Evolutionary conservation across 2,888 invertebrate species (phyloP), one percentile per base, ranked within the genome.

Genomic region (Flexamia atlantica): DNA sequence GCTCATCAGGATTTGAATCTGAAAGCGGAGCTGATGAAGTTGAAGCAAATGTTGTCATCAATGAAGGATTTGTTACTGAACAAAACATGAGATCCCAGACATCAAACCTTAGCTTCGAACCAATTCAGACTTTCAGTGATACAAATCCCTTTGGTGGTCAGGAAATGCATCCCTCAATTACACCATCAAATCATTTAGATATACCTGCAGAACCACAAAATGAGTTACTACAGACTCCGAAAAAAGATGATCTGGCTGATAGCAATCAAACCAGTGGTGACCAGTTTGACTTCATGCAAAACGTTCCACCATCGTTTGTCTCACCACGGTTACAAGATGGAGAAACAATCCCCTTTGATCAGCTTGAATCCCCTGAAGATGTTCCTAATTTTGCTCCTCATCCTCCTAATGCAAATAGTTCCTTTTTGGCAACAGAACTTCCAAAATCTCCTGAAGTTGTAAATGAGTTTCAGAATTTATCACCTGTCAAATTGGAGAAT

Each of bases 1-100:
- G 84, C 25, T 85, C 84, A 23, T 84, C 84, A 17, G 84, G 83
- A 10, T 85, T 85, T 68, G 85, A 85, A 42, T 83, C 84, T 17
- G 85, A 85, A 76, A 84, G 81, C 70, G 81, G 82, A 14, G 81
- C 82, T 36, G 85, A 84, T 28, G 76, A 83, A 23, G 76, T 25
- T 17, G 83, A 80, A 32, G 20, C 30, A n/a, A 64, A 81, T 46
- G 17, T 68, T n/a, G 32, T 74, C 23, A 28, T 74, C 0, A 82
- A 70, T 36, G 85, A 84, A 42, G 83, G 83, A 20, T 83, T 82
- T 25, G 46, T 81, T 14, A 74, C 81, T 23, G 81, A 81, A 23
- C 68, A 68, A n/a, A 68, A 30, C 32, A n/a, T n/a, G n/a, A 81
- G 72, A 81, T 74, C 82, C 23, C 82, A 74, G 14, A 53, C 64